Base-by-base conservation (phyloP, 2,797 vertebrate species). In the Urophycis tenuis region DNA sequence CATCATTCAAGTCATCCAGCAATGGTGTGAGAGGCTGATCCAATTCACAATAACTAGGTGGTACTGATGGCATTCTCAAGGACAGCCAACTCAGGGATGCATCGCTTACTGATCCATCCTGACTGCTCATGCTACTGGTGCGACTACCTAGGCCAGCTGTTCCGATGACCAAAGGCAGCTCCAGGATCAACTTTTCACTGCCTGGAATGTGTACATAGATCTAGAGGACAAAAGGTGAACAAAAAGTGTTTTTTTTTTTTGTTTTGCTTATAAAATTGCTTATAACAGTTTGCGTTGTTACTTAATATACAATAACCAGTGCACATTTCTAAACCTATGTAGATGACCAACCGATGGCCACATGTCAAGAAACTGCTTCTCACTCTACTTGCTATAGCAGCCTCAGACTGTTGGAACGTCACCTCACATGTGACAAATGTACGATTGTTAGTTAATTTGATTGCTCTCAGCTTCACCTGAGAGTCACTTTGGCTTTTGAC, bases 191-290 rank as follows among this genome's bases (percentile, higher is more conserved):
- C 41, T 99, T 99, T 75, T 97, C 97, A 17, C 96, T 98, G 3
- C 97, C 97, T 0, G 97, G 97, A 36, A 99, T 96, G 1, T 96
- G 97, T 33, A 98, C 88, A 0, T 97, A 99, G 81, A 99, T 96
- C 97, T 99, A 82, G 0, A 15, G 22, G 12, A 70, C 29, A 12
- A 0, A 79, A 0, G 0, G 31, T 0, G 0, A n/a, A n/a, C n/a
- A n/a, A n/a, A n/a, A n/a, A n/a, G n/a, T n/a, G n/a, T n/a, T n/a
- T n/a, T n/a, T n/a, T n/a, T n/a, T n/a, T n/a, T n/a, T n/a, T n/a
- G n/a, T n/a, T n/a, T n/a, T n/a, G n/a, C n/a, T n/a, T n/a, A n/a
- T n/a, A n/a, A n/a, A 12, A 72, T 67, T 29, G 25, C 60, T 64
- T 22, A 22, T 45, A 45, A 45, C 17, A 45, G 41, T 3, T 15